Evolutionary conservation across 2,888 invertebrate genomes (phyloP), one percentile per base, ranked within the genome.

Genomic region (Caenorhabditis auriculariae): DNA sequence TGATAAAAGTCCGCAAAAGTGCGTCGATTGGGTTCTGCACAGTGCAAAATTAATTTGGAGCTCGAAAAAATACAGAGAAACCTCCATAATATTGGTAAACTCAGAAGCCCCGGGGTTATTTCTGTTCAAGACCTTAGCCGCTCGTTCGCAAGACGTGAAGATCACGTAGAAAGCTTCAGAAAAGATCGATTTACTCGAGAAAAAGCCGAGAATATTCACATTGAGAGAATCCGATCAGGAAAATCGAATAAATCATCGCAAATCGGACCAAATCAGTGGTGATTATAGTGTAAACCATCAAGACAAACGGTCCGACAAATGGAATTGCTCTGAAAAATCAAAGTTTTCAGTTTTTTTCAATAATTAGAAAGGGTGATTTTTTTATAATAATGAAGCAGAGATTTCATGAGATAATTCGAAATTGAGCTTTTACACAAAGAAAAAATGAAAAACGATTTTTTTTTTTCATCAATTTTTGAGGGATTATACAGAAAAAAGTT

Each of bases 211-310:
- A 24, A 17, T 45, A 49, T 53, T 29, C 19, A 72, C 71, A 89
- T 88, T 96, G 95, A 1, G 95, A 93, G 82, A 96, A 96, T 57
- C 93, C 92, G 88, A 95, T 89, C 3, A 98, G 91, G 82, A 98
- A 98, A 5, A 98, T 93, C 64, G 93, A 85, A 82, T 96, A 98
- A 81, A 98, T 98, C 50, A 91, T 90, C 59, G 94, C 93, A 83
- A 98, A 98, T 68, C 96, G 87, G 26, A 54, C 51, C 6, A 72
- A 55, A 62, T 72, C 72, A 0, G 72, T 67, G 3, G 72, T 66
- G 45, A 96, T 90, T 93, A 96, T 96, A 65, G 93, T 88, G 84
- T 96, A 96, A 75, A 96, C 93, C 95, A 96, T 96, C 75, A 95
- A 93, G 21, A 96, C 95, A 87, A 96, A 96, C 0, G 96, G 95